Evolutionary conservation across 2,888 invertebrate genomes (phyloP).

Genomic region (Andrena praecox): DNA sequence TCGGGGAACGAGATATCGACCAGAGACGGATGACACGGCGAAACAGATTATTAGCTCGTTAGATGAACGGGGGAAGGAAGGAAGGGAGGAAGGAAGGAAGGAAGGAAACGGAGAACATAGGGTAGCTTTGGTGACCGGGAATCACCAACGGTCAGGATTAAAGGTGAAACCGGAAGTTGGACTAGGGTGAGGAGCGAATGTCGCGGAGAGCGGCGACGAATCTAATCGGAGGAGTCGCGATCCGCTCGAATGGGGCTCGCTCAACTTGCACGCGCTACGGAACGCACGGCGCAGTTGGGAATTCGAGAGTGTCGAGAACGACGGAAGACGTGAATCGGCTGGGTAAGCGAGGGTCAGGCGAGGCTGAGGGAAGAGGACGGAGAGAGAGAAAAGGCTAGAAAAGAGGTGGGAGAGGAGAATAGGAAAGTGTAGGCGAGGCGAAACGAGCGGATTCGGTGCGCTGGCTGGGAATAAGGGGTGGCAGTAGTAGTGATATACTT

Average conservation of each 20-base stretch:
- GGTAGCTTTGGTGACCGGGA: background rate
- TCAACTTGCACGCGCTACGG: slow-evolving; percentile 50
- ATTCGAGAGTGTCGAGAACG: background rate
- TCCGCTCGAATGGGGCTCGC: slow-evolving; percentile 50
- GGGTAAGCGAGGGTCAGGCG: background rate
- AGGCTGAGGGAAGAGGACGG: background rate
- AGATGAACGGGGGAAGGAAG: background rate
- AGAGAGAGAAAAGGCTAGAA: slow-evolving; percentile 31
- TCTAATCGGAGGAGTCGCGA: slow-evolving; percentile 70
- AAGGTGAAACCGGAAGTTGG: background rate
- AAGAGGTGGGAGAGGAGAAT: slow-evolving; percentile 29
- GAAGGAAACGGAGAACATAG: background rate
- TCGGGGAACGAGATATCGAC: background rate
- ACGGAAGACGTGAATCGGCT: background rate
- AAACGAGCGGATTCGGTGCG: slow-evolving; percentile 65
- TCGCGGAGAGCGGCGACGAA: slow-evolving; percentile 59
- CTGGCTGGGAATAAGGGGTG: slow-evolving; percentile 63
- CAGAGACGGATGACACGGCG: background rate
- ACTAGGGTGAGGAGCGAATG: background rate
- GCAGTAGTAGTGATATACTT: slow-evolving; percentile 79
- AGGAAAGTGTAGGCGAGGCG: slow-evolving; percentile 52
- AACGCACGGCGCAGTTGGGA: slow-evolving; percentile 26
- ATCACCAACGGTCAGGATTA: background rate
- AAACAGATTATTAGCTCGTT: slow-evolving; percentile 21
- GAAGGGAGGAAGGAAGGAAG: background rate